Evolutionary conservation across 2,113 vertebrate species (phyloP).

Genomic region (Myrmecophaga tridactyla): DNA sequence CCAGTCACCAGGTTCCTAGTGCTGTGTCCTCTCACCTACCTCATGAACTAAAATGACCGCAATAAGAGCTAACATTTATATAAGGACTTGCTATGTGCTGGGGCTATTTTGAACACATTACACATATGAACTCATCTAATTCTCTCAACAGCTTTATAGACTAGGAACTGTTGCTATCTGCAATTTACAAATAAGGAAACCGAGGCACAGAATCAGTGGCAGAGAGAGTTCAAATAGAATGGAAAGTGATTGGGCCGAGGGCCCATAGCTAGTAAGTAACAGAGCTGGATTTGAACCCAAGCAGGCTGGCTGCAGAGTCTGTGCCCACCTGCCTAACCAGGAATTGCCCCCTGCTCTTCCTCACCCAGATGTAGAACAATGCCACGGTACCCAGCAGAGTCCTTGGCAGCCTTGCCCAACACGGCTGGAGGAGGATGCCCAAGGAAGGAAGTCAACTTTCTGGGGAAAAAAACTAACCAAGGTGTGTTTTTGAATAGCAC

Average conservation of each 20-base stretch:
- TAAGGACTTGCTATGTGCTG: neutral
- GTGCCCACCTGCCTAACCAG: neutral
- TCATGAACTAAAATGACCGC: neutral
- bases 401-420: neutral
- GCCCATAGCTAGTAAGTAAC: neutral
- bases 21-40: neutral
- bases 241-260: neutral
- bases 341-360: neutral
- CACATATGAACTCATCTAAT: neutral
- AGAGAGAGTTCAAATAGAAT: too few species aligned
- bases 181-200: neutral
- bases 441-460: neutral
- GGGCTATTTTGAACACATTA: neutral
- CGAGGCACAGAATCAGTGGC: too few species aligned
- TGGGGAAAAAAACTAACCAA: neutral
- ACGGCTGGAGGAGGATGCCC: neutral
- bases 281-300: neutral
- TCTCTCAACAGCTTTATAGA: neutral
- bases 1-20: neutral
- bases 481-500: neutral
- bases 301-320: neutral
- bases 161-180: neutral
- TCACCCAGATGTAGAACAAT: neutral
- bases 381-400: too few species aligned
- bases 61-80: rapidly evolving